These are phyloP conservation scores for Sinopyrophorus schimmeli DNA, from an alignment of 2,888 invertebrate species.

Conservation along the genomic window DNA sequence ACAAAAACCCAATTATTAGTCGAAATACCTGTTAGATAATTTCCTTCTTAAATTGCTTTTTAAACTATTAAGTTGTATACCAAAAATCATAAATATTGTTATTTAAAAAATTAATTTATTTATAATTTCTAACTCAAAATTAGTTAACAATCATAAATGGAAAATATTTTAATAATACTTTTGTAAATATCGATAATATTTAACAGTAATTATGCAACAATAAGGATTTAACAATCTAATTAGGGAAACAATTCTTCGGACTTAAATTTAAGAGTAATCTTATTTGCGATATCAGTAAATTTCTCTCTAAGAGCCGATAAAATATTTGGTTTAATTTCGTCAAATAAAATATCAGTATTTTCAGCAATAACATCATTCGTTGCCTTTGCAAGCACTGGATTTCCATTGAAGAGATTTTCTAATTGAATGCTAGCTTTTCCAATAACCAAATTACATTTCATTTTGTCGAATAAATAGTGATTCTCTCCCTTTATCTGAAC, in stretches of 20 bases:
- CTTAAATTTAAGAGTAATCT: slow-evolving; percentile 68
- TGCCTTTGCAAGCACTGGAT: slow-evolving; percentile 65
- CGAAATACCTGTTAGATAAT: too few species aligned
- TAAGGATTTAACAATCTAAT: too few species aligned
- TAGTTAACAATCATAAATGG: too few species aligned
- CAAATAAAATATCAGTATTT: slow-evolving; percentile 67
- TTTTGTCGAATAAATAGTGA: slow-evolving; percentile 66
- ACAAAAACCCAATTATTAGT: too few species aligned
- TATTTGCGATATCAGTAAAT: slow-evolving; percentile 71
- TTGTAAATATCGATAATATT: too few species aligned
- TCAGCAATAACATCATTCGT: slow-evolving; percentile 70
- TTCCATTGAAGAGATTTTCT: slow-evolving; percentile 69
- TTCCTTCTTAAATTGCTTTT: too few species aligned
- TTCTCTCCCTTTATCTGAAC: slow-evolving; percentile 60
- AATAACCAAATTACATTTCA: slow-evolving; percentile 64
- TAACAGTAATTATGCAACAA: too few species aligned
- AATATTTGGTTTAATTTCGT: slow-evolving; percentile 68
- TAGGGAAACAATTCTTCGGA: slow-evolving; percentile 71
- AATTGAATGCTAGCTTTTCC: slow-evolving; percentile 64
- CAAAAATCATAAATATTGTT: too few species aligned
- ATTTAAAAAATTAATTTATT: too few species aligned
- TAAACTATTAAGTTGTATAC: too few species aligned
- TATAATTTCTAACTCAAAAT: too few species aligned
- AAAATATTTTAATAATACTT: too few species aligned
- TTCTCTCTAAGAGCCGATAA: slow-evolving; percentile 65